These are phyloP conservation scores for Himalopsyche kuldschensis DNA, from an alignment of 2,888 invertebrate species.

Conservation along the genomic window DNA sequence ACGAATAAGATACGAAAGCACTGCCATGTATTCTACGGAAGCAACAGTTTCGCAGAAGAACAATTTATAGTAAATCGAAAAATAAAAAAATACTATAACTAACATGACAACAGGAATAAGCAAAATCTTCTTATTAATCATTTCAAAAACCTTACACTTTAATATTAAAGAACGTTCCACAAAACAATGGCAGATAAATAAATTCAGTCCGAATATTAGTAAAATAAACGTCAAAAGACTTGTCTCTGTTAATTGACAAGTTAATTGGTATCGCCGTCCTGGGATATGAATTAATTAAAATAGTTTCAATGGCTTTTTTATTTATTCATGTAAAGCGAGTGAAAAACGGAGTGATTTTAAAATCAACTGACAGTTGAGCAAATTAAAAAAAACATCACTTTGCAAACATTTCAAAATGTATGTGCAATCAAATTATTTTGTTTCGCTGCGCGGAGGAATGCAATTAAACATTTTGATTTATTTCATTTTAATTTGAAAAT, in stretches of 20 bases:
- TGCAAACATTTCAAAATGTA: background rate
- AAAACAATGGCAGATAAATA: background rate
- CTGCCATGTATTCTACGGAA: too few species aligned
- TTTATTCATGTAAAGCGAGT: background rate
- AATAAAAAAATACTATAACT: too few species aligned
- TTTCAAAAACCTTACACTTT: too few species aligned
- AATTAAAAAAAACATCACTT: background rate
- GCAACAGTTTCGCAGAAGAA: too few species aligned
- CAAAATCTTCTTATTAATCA: too few species aligned
- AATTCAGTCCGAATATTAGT: background rate
- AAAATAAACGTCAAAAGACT: background rate
- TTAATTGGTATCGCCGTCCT: conserved; percentile 4
- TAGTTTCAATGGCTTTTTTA: background rate
- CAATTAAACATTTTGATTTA: background rate
- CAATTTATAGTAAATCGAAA: too few species aligned
- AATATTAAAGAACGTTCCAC: background rate
- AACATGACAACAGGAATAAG: too few species aligned
- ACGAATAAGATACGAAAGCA: too few species aligned
- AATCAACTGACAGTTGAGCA: background rate
- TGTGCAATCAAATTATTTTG: background rate
- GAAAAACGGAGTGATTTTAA: background rate
- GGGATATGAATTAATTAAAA: conserved; percentile 18
- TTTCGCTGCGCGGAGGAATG: background rate
- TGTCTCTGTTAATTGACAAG: conserved; percentile 7
- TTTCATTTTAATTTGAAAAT: background rate